phyloP scores from a whole-genome alignment of 2,888 invertebrate genomes.

The Diaphora mendica region DNA sequence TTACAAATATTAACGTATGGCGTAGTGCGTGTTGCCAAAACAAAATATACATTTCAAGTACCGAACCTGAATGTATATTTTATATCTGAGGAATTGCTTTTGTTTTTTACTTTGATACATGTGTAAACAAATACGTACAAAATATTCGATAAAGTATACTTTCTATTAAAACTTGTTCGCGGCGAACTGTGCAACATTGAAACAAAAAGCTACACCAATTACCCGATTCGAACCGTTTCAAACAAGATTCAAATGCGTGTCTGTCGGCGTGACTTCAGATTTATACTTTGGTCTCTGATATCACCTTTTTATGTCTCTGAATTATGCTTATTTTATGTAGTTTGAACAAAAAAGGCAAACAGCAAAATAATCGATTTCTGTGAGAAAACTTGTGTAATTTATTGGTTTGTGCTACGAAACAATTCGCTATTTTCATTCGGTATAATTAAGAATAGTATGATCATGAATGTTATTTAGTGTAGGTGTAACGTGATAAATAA shows the following conservation, averaged over 20 bases:
- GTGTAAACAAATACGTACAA: slow-evolving; percentile 34
- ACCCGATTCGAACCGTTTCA: slow-evolving; percentile 51
- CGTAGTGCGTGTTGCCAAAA: neutral
- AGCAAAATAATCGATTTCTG: neutral
- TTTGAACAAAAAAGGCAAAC: slow-evolving; percentile 12
- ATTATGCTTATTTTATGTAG: slow-evolving; percentile 17
- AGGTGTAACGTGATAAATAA: slow-evolving; percentile 22
- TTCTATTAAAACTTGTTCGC: slow-evolving; percentile 59
- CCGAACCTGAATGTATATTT: slow-evolving; percentile 10
- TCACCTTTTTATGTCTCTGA: slow-evolving; percentile 35
- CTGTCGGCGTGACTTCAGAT: slow-evolving; percentile 34
- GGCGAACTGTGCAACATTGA: slow-evolving; percentile 51
- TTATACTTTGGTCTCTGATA: slow-evolving; percentile 31
- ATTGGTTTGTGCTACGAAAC: neutral
- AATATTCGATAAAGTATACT: slow-evolving; percentile 56
- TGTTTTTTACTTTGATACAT: slow-evolving; percentile 21
- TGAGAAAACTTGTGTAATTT: neutral
- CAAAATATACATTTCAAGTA: slow-evolving; percentile 2
- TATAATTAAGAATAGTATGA: neutral
- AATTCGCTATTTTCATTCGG: neutral
- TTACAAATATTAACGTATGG: slow-evolving; percentile 4
- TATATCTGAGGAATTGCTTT: slow-evolving; percentile 19
- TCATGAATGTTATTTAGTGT: neutral
- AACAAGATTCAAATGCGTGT: slow-evolving; percentile 50
- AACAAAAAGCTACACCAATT: slow-evolving; percentile 54